A percentile compares a stretch with the other conserved stretches of the same genome.
phyloP scores from a whole-genome alignment of 2,113 vertebrate genomes.

The Campylomormyrus tamandua region DNA sequence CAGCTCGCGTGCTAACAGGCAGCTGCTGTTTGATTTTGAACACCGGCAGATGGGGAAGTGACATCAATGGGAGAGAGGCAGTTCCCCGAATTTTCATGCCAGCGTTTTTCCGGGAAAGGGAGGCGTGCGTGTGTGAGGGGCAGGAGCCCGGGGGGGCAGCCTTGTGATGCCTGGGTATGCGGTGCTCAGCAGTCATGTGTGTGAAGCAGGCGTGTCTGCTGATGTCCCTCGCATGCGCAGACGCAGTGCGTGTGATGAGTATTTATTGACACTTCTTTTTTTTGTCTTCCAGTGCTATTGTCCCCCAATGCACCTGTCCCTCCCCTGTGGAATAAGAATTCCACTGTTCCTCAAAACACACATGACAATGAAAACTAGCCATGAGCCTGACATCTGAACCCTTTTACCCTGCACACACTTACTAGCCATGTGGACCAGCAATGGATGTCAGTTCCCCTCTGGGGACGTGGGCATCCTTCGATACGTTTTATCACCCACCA shows the following conservation, averaged over 20 bases:
- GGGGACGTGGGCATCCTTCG: neutral
- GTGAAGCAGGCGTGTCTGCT: conserved; percentile 35
- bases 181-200: neutral
- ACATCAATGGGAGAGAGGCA: neutral
- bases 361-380: too few relatives aligned
- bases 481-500: neutral
- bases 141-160: neutral
- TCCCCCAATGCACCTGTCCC: neutral
- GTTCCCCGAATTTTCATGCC: conserved; percentile 7
- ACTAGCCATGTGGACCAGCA: neutral
- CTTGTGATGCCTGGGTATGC: neutral
- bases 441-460: neutral
- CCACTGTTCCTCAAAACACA: neutral
- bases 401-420: neutral
- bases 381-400: neutral
- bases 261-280: neutral
- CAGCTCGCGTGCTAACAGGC: neutral
- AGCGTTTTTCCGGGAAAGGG: neutral
- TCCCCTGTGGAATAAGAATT: neutral
- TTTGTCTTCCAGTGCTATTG: neutral
- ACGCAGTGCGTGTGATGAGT: neutral
- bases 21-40: neutral
- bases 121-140: neutral
- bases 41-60: neutral
- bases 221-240: neutral